Evolutionary conservation across 1,140 invertebrate genomes (phyloP).

Genomic region (Zaprionus vittiger): DNA sequence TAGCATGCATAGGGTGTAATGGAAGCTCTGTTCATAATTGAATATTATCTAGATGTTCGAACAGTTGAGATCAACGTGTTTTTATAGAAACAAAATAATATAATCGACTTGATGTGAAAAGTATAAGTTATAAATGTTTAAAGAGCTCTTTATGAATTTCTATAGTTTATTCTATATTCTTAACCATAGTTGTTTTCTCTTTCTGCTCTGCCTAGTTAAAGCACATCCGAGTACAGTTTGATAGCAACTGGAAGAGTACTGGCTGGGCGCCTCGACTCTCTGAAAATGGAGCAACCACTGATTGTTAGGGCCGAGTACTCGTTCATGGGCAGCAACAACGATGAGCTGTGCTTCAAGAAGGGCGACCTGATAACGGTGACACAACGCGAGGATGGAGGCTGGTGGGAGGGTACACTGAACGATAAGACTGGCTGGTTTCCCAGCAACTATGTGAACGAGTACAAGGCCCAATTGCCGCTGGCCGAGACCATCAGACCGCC

Average conservation of each 20-base stretch:
- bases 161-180: background rate
- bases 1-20: background rate
- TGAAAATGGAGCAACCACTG: conserved; percentile 86
- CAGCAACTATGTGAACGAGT: conserved; percentile 97
- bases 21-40: background rate
- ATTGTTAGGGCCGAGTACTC: conserved; percentile 95
- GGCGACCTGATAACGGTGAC: conserved; percentile 98
- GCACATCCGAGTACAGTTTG: conserved; percentile 43
- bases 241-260: conserved; percentile 30
- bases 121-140: background rate
- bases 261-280: background rate
- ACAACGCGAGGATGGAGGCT: conserved; percentile 95
- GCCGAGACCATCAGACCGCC: conserved; percentile 86
- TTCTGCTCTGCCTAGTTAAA: conserved; percentile 47
- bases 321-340: conserved; percentile 98
- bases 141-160: background rate
- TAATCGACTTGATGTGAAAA: background rate
- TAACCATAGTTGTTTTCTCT: background rate
- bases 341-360: conserved; percentile 98
- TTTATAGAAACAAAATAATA: background rate
- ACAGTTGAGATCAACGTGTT: background rate
- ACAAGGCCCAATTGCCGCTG: conserved; percentile 87
- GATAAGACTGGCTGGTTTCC: conserved; percentile 99
- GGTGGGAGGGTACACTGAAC: conserved; percentile 98
- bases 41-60: background rate